Percentiles rank a stretch among this genome's conserved stretches.
These are phyloP conservation scores for Acipenser oxyrinchus DNA, from an alignment of 2,797 vertebrate species.

Conservation along the genomic window DNA sequence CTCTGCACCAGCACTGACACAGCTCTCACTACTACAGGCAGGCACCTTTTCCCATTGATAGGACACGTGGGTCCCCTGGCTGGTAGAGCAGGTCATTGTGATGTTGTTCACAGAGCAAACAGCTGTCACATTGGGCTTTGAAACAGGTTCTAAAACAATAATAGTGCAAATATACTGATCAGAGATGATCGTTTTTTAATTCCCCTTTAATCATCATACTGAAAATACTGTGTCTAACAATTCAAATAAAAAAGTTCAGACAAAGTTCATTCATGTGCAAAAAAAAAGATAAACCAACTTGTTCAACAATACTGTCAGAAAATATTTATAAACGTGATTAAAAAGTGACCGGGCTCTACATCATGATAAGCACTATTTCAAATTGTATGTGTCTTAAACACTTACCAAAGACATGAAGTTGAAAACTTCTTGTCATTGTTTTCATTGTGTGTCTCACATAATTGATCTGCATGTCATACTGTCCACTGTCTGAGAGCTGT, in stretches of 20 bases:
- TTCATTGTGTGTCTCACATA: not conserved
- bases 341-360: too few species aligned
- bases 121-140: constrained; percentile 8
- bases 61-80: constrained; percentile 6
- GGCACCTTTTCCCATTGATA: constrained; percentile 10
- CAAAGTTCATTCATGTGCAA: not conserved
- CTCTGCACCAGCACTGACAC: not conserved
- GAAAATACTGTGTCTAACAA: not conserved
- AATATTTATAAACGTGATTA: too few species aligned
- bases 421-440: not conserved
- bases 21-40: not conserved
- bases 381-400: not conserved
- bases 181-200: not conserved
- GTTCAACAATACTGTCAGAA: too few species aligned
- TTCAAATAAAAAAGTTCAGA: not conserved
- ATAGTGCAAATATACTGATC: not conserved
- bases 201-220: not conserved
- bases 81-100: constrained; percentile 6
- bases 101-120: constrained; percentile 3
- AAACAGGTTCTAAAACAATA: constrained; percentile 10
- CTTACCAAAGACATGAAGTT: constrained; percentile 10
- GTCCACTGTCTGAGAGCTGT: not conserved
- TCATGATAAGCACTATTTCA: too few species aligned
- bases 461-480: not conserved
- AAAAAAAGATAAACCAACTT: too few species aligned